Percentiles rank a stretch among this genome's conserved stretches.
These are phyloP conservation scores for Troilus luridus DNA, from an alignment of 2,888 invertebrate genomes.

Conservation along the genomic window DNA sequence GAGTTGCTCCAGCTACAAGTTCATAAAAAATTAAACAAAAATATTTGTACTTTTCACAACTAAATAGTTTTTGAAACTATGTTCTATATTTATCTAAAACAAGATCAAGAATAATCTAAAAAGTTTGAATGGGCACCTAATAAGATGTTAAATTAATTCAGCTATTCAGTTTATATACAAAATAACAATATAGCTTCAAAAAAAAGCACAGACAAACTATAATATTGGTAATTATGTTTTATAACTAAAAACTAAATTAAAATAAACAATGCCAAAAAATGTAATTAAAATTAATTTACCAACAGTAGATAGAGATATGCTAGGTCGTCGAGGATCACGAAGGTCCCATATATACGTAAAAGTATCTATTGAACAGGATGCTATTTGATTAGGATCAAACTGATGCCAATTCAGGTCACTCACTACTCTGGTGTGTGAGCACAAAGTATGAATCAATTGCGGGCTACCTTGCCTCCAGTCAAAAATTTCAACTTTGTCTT, in stretches of 20 bases:
- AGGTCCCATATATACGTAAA: constrained; percentile 96
- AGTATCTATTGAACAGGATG: constrained; percentile 94
- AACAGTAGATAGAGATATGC: constrained; percentile 88
- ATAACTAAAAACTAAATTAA: background rate
- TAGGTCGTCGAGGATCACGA: constrained; percentile 86
- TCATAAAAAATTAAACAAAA: background rate
- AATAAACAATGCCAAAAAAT: constrained; percentile 17
- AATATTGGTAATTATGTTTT: background rate
- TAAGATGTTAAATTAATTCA: no score
- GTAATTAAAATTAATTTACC: constrained; percentile 73
- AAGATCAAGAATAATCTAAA: background rate
- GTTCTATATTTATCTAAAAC: background rate
- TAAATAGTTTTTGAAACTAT: background rate
- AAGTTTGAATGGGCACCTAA: background rate
- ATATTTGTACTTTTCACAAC: background rate
- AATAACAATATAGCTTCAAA: no score
- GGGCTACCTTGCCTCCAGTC: constrained; percentile 82
- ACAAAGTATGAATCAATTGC: constrained; percentile 79
- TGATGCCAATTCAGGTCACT: constrained; percentile 95
- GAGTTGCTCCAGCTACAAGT: constrained; percentile 86
- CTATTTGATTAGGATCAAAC: constrained; percentile 80
- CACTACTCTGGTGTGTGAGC: constrained; percentile 87
- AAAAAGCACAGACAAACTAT: background rate
- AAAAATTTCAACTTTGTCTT: constrained; percentile 88
- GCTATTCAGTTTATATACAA: no score